These are phyloP conservation scores for Gasterosteus aculeatus DNA, from an alignment of 2,113 vertebrate genomes.

Conservation along the genomic window DNA sequence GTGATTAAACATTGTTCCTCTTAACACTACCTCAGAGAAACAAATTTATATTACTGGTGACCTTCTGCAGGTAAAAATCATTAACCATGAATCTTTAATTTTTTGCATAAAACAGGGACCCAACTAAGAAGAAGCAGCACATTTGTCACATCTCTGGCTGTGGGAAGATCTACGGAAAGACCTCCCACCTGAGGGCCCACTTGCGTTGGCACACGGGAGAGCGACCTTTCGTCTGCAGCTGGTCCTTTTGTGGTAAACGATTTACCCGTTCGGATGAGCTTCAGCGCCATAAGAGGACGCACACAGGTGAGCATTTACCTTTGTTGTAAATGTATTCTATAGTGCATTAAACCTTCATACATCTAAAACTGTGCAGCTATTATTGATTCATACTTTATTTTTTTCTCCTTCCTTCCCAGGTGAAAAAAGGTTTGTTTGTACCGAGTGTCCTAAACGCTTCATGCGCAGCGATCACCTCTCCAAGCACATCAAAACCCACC, in stretches of 20 bases:
- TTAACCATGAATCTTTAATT: not conserved
- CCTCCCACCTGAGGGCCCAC: constrained; percentile 93
- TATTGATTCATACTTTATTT: not conserved
- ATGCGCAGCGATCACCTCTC: constrained; percentile 97
- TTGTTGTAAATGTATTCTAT: not conserved
- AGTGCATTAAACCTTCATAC: too few species aligned
- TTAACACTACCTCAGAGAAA: not conserved
- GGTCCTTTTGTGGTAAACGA: constrained; percentile 94
- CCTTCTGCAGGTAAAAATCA: too few species aligned
- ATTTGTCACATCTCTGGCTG: constrained; percentile 95
- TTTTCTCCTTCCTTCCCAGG: constrained; percentile 73
- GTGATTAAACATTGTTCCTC: not conserved
- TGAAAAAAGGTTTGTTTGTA: constrained; percentile 92
- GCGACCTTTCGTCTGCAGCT: constrained; percentile 91
- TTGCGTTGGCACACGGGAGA: constrained; percentile 98
- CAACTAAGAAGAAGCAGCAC: constrained; percentile 97
- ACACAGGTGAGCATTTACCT: constrained; percentile 84
- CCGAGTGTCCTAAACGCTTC: constrained; percentile 95
- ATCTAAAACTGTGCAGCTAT: not conserved
- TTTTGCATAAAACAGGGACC: constrained; percentile 75
- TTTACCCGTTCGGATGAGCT: constrained; percentile 96
- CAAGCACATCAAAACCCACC: constrained; percentile 96
- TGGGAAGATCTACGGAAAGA: constrained; percentile 96
- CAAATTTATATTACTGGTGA: not conserved
- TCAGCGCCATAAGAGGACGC: constrained; percentile 95